Evolutionary conservation across 2,888 invertebrate species (phyloP), one percentile per base, ranked within the genome.

Genomic region (Harpagoxenus sublaevis): DNA sequence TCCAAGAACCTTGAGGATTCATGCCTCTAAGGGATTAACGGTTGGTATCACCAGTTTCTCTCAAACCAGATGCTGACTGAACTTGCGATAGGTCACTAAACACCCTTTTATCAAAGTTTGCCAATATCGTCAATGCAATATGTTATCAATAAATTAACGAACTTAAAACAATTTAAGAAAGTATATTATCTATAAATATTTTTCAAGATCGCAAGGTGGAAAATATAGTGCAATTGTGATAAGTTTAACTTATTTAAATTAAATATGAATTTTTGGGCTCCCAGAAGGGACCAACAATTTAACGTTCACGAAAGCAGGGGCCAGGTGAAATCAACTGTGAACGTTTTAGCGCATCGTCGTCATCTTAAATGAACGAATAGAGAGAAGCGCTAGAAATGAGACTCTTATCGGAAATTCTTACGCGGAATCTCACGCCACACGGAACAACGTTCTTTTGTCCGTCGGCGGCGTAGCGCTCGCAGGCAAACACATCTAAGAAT

Each of bases 361-460:
- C 1, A 31, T 35, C 15, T 75, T 18, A 23, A 66, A 12, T 31
- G 12, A 78, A 31, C 28, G 28, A 55, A 68, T 9, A 18, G 51
- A 15, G 35, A 55, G 48, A 53, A 77, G n/a, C 39, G 39, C 28
- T 63, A 42, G 39, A 70, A 77, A 39, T 53, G 28, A 53, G 48
- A 28, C 42, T 78, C 28, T 78, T 42, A 31, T 60, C 45, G 60
- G 18, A 45, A 57, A 42, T 60, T 60, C 28, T 55, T 39, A 23
- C 12, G 35, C 48, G 63, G 10, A 23, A 51, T 48, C 39, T 68
- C 12, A 42, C 35, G 23, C 23, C 12, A 53, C 53, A n/a, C 55
- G 77, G 51, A 66, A 28, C 68, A 42, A 77, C 28, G 42, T 70
- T 70, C 42, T 39, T 78, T 77, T 70, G 78, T 70, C n/a, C n/a